Evolutionary conservation across 2,797 vertebrate species (phyloP).

Genomic region (Limosa lapponica): DNA sequence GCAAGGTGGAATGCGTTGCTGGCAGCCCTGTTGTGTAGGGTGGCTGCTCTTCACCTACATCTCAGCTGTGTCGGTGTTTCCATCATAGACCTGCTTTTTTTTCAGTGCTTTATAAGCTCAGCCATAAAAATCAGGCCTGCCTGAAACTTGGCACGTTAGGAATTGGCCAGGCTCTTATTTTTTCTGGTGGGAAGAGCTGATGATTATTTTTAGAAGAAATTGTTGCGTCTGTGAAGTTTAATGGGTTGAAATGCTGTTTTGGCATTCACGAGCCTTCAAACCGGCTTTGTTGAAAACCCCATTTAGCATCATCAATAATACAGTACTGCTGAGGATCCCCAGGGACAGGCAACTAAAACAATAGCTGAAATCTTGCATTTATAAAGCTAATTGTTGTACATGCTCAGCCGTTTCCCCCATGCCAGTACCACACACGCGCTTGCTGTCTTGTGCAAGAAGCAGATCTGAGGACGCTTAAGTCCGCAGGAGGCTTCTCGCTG

Average conservation of each 20-base stretch:
- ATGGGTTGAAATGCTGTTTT: conserved; percentile 56
- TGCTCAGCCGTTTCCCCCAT: neutral
- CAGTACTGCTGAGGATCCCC: conserved; percentile 4
- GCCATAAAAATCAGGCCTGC: conserved; percentile 38
- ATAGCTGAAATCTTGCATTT: neutral
- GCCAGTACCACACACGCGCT: neutral
- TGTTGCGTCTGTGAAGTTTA: conserved; percentile 32
- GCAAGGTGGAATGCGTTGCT: conserved; percentile 13
- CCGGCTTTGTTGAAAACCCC: conserved; percentile 43
- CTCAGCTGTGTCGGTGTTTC: neutral
- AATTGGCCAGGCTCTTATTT: conserved; percentile 38
- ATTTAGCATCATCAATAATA: conserved; percentile 40
- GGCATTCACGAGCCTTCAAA: conserved; percentile 21
- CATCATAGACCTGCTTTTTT: conserved; percentile 50
- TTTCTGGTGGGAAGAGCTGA: conserved; percentile 28
- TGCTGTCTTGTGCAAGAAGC: neutral
- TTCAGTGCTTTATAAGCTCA: conserved; percentile 48
- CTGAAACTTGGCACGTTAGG: conserved; percentile 6
- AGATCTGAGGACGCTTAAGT: neutral
- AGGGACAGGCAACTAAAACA: conserved; percentile 24
- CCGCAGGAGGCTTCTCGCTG: neutral
- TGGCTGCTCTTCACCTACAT: neutral
- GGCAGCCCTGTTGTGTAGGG: neutral
- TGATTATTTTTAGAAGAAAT: conserved; percentile 62
- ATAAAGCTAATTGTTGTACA: conserved; percentile 24